Percentiles rank a stretch among this genome's conserved stretches.
phyloP scores from a whole-genome alignment of 2,113 vertebrate genomes.

The Reinhardtius hippoglossoides region DNA sequence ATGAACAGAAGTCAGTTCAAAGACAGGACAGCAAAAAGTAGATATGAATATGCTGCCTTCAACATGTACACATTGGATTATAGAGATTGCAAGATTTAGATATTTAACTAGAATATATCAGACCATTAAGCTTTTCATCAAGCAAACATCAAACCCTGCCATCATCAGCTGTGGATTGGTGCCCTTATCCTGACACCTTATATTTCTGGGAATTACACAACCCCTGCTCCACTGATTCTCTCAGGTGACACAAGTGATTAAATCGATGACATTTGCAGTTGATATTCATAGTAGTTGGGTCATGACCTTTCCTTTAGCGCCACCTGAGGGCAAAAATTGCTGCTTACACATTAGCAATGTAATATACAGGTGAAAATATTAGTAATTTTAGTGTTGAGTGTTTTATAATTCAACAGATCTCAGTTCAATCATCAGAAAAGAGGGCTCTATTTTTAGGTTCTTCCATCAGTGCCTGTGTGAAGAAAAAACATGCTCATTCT shows the following conservation, averaged over 20 bases:
- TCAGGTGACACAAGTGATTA: too few relatives aligned
- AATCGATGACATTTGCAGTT: too few relatives aligned
- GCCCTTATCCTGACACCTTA: too few relatives aligned
- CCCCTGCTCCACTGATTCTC: too few relatives aligned
- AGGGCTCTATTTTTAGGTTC: neutral
- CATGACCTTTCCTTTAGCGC: neutral
- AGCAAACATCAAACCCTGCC: neutral
- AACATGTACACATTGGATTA: neutral
- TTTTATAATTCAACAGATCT: neutral
- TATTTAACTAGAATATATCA: too few relatives aligned
- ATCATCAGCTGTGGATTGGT: neutral
- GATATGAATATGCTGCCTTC: neutral
- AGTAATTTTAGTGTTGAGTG: neutral
- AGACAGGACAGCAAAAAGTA: neutral
- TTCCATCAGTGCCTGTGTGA: neutral
- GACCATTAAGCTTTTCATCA: too few relatives aligned
- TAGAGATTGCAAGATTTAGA: too few relatives aligned
- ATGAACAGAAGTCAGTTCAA: too few relatives aligned
- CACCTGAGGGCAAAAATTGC: neutral
- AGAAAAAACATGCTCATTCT: neutral
- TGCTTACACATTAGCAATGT: neutral
- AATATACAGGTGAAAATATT: neutral
- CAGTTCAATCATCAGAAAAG: neutral
- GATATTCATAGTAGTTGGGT: too few relatives aligned
- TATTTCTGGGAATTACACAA: too few relatives aligned